Evolutionary conservation across 2,797 vertebrate species (phyloP).

Genomic region (Syncerus caffer): DNA sequence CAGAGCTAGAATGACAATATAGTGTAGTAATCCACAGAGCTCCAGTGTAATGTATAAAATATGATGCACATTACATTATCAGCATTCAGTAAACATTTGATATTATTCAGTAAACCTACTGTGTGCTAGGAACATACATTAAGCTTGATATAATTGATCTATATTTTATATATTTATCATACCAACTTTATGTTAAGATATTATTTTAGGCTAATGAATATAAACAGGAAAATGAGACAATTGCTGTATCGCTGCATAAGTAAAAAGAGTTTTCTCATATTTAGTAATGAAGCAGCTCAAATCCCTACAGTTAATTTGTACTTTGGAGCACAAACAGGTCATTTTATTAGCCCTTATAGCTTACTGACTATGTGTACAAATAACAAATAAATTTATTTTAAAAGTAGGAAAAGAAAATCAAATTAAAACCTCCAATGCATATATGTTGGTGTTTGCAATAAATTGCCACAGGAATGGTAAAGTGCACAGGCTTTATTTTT

Average conservation of each 20-base stretch:
- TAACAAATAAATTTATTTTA: conserved; percentile 84
- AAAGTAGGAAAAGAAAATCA: conserved; percentile 81
- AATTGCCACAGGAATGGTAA: conserved; percentile 19
- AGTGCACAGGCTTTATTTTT: conserved; percentile 62
- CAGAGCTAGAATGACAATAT: neutral
- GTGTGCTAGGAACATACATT: neutral
- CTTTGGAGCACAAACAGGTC: neutral
- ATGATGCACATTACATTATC: neutral
- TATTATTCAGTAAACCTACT: neutral
- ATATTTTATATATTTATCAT: neutral
- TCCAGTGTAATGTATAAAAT: neutral
- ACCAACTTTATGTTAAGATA: neutral
- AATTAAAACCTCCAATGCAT: conserved; percentile 78
- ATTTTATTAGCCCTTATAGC: neutral
- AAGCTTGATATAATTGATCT: neutral
- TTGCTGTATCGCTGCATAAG: neutral
- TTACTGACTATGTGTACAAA: conserved; percentile 82
- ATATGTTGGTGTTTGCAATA: conserved; percentile 62
- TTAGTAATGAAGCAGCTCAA: neutral
- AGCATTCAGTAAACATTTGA: neutral
- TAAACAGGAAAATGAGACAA: neutral
- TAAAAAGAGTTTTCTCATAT: neutral
- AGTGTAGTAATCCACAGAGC: neutral
- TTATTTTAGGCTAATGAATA: neutral
- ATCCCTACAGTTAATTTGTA: neutral